Base-by-base conservation (phyloP, 1,140 invertebrate genomes). In the Neodiprion lecontei region DNA sequence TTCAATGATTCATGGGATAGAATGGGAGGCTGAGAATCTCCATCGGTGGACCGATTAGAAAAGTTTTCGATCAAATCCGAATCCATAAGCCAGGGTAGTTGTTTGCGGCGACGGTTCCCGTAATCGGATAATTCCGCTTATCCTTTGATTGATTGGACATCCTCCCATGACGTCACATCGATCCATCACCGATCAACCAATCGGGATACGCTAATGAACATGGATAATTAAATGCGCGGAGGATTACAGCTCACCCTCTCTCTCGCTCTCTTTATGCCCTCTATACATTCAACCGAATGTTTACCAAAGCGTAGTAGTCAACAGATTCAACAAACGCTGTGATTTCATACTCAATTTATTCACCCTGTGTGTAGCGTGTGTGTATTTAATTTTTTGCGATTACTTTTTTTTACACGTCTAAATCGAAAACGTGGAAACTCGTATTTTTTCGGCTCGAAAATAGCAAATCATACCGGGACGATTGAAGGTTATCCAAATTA, bases 61-160 rank as follows among this genome's bases (percentile, higher is more conserved):
- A 81, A 83, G 75, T 78, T 82, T 69, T 80, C 79, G 77, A 82
- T 82, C 79, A 81, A 82, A 81, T 82, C 74, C 76, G 79, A 82
- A 81, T 83, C 78, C 78, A 80, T 84, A 84, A 83, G 80, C 79
- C 81, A 70, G 71, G 79, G 67, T 75, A 76, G 77, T 79, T 81
- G 77, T 80, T 80, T 81, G 77, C 77, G 76, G 78, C 73, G 72
- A 70, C 53, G 76, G 79, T 69, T 78, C 77, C 68, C 50, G 78
- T 82, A 80, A 81, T 83, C 79, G 80, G 76, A 82, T 82, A 82
- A 79, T 83, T 83, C 80, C 81, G 81, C 79, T 85, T 85, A 83
- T 84, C 82, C 82, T 78, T 79, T 84, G 83, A 85, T 83, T 83
- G 83, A 83, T 85, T 82, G 81, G 77, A 80, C 79, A 78, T 75